Evolutionary conservation across 2,888 invertebrate species (phyloP).

Genomic region (Phymatocera aterrima): DNA sequence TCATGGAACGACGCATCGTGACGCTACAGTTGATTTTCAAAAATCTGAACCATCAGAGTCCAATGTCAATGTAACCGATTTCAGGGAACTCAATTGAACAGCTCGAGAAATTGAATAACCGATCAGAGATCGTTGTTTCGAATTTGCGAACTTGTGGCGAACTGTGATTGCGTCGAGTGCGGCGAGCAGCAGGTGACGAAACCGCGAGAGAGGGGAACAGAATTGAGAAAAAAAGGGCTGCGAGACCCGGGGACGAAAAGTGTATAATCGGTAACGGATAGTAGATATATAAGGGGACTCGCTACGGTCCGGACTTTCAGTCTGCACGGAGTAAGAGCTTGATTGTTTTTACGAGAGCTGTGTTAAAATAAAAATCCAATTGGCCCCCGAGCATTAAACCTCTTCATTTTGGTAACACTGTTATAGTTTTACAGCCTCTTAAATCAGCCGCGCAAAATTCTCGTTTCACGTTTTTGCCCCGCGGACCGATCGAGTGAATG

Average conservation of each 20-base stretch:
- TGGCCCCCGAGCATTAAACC: constrained; percentile 64
- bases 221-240: not conserved
- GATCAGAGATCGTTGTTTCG: too few relatives aligned
- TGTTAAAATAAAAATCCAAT: constrained; percentile 56
- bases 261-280: constrained; percentile 8
- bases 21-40: too few relatives aligned
- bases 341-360: constrained; percentile 71
- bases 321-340: constrained; percentile 53
- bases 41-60: too few relatives aligned
- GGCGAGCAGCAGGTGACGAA: not conserved
- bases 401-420: constrained; percentile 71
- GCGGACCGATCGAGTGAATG: constrained; percentile 26
- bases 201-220: not conserved
- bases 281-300: not conserved
- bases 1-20: too few relatives aligned
- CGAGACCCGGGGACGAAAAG: not conserved
- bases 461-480: constrained; percentile 54
- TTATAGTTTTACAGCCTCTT: constrained; percentile 68
- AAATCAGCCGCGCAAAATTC: constrained; percentile 68
- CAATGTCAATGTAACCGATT: too few relatives aligned
- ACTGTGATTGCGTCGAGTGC: too few relatives aligned
- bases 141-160: too few relatives aligned
- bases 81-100: too few relatives aligned
- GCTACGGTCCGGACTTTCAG: not conserved
- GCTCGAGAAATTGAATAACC: too few relatives aligned